These are phyloP conservation scores for Melanotus villosus DNA, from an alignment of 2,888 invertebrate species.

Conservation along the genomic window DNA sequence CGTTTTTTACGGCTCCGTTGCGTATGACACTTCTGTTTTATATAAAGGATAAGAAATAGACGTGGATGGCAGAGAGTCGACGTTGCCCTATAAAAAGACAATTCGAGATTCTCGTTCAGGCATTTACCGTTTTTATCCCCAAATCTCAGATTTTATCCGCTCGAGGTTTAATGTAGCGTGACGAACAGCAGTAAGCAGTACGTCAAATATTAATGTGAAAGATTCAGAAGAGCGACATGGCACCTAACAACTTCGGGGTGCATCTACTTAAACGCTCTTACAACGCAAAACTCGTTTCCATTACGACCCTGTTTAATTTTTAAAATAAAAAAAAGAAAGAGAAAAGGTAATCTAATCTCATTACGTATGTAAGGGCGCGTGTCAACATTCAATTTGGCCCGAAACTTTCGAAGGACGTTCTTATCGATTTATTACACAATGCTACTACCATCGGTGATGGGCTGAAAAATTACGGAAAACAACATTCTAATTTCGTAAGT, in stretches of 20 bases:
- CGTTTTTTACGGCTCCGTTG: constrained; percentile 32
- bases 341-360: too few species aligned
- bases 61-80: constrained; percentile 34
- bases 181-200: constrained; percentile 41
- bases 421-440: too few species aligned
- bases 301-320: neutral
- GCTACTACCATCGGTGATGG: too few species aligned
- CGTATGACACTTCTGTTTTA: constrained; percentile 41
- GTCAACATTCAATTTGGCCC: too few species aligned
- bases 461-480: too few species aligned
- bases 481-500: too few species aligned
- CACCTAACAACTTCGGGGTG: constrained; percentile 44
- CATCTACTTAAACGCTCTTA: constrained; percentile 38
- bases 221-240: constrained; percentile 36
- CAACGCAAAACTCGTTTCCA: neutral
- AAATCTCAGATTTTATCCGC: constrained; percentile 47
- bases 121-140: constrained; percentile 44
- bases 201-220: constrained; percentile 47
- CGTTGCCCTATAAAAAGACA: constrained; percentile 46
- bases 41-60: constrained; percentile 41
- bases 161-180: constrained; percentile 44
- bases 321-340: neutral
- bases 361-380: too few species aligned
- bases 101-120: constrained; percentile 44
- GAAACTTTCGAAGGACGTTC: too few species aligned